Evolutionary conservation across 2,113 vertebrate genomes (phyloP), one percentile per base, ranked within the genome.

Genomic region (Suricata suricatta): DNA sequence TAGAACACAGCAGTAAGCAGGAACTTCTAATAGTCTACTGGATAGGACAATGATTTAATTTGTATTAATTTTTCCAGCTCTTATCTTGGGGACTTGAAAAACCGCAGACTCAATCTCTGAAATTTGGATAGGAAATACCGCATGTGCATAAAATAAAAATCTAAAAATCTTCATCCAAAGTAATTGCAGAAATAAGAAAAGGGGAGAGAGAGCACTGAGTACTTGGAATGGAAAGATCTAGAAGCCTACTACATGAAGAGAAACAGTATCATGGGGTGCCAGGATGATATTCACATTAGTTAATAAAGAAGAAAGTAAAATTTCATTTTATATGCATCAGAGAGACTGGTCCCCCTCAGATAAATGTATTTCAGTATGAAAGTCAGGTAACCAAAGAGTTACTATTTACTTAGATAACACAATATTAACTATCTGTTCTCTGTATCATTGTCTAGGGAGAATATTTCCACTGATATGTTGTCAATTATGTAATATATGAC

Each of bases 251-350:
- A 72, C 6, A 14, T 57, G 25, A 94, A 3, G 77, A 69, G 23
- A 88, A 94, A 68, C 41, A 44, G 72, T 91, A 88, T 71, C 57
- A 60, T 15, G 10, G 41, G 44, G 35, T 95, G 72, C 16, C 38
- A 92, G 66, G 5, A 23, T 80, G 63, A 29, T 96, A 90, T 71
- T 91, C 15, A 38, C 13, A 54, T 90, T 71, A 84, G 47, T 13
- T 60, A 93, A 77, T 95, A 69, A 90, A 93, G 52, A 79, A 88
- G 76, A 95, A 95, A 85, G 17, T 64, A 80, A 95, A 74, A 95
- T 80, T 92, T 16, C 27, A 25, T 95, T 93, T 94, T 44, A 74
- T 64, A 72, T 95, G 69, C 41, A 86, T 31, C 3, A 87, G 57
- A 85, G 25, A 47, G 6, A 4, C 23, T 76, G 29, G 0, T 33